Base-by-base conservation (phyloP, 2,888 invertebrate genomes). In the Yponomeuta plumbellus region DNA sequence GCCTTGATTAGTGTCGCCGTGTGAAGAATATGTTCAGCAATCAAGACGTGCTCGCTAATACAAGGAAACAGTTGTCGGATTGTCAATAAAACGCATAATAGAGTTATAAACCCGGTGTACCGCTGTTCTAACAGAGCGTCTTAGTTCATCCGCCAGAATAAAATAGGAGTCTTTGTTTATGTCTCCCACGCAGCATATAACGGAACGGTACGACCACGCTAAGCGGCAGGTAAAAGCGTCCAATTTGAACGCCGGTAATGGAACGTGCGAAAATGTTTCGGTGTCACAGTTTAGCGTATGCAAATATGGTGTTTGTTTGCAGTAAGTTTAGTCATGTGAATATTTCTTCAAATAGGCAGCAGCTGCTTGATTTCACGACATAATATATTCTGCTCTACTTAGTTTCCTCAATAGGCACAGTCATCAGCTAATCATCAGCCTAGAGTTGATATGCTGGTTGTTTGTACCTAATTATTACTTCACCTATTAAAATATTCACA, bases 151-250 rank as follows among this genome's bases (percentile, higher is more conserved):
- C 66, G 76, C 81, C 81, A 80, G 76, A 81, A 83, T 80, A 74
- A 74, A 75, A 23, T 63, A 26, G 64, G 74, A 73, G 75, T 77
- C 76, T 83, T 87, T 86, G 86, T 85, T 80, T 80, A 76, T 73
- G 77, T 81, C 81, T 88, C 88, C 83, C 86, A 88, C 86, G 84
- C 79, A 61, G 64, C 72, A 77, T 79, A 67, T 87, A 88, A 88
- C 87, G 86, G 86, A 75, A 81, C 78, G 76, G 34, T 70, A 74
- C 75, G 74, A 70, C 73, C 80, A 80, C 44, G 44, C 44, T 52
- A 81, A 82, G 78, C 74, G 72, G 75, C 71, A 74, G 77, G 75
- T 74, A 70, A 73, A 67, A 66, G 69, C 69, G 66, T 67, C 65
- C 66, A 61, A 68, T 68, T 64, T 22, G n/a, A 71, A 70, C 68